Evolutionary conservation across 2,113 vertebrate genomes (phyloP).

Genomic region (Aspidoscelis tigris): DNA sequence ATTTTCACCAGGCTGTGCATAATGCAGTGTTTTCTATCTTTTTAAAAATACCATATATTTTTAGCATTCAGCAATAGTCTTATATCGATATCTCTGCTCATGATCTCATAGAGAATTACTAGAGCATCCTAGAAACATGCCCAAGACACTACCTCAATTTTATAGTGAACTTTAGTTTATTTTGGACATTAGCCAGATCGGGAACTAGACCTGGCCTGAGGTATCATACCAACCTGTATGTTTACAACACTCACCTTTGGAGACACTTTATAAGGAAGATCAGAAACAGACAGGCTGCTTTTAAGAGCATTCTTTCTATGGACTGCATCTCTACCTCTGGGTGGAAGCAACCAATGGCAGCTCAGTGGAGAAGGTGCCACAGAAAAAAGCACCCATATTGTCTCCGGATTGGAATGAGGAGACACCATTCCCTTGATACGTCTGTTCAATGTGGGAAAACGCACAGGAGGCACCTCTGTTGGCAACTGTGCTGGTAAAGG

Average conservation of each 20-base stretch:
- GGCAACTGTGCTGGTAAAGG: no score
- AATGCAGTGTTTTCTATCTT: background rate
- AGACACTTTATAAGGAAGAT: background rate
- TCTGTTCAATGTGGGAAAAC: no score
- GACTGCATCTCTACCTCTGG: background rate
- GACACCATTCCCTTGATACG: no score
- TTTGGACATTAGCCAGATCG: background rate
- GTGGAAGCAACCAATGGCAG: no score
- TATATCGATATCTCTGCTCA: background rate
- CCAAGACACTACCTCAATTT: background rate
- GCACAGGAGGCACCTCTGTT: no score
- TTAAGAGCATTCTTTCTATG: background rate
- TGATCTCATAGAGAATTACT: background rate
- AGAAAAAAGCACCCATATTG: no score
- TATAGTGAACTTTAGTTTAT: background rate
- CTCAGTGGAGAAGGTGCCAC: no score
- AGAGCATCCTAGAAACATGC: no score
- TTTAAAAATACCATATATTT: background rate
- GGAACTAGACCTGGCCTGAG: background rate
- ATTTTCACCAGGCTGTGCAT: background rate
- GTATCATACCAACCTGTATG: background rate
- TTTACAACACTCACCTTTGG: background rate
- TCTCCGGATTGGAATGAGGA: no score
- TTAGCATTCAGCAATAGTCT: background rate
- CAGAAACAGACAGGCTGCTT: background rate